These are phyloP conservation scores for Micronisus gabar DNA, from an alignment of 2,113 vertebrate genomes.

Conservation along the genomic window DNA sequence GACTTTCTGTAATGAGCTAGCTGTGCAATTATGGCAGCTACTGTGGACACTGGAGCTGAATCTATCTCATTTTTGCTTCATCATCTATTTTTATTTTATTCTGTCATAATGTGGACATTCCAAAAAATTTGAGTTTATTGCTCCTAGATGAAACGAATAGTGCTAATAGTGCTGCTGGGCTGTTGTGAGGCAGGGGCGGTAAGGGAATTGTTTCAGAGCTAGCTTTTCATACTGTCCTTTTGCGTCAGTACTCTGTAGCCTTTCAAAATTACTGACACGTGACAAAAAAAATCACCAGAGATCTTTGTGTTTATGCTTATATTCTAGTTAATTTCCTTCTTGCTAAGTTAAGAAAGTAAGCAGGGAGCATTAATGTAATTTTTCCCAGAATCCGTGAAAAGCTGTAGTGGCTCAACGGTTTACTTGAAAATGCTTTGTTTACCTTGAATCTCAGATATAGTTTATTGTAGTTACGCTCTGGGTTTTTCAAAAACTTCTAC, in stretches of 20 bases:
- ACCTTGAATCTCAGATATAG: not conserved
- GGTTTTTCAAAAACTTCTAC: too few species aligned
- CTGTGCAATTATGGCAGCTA: slow-evolving; percentile 8
- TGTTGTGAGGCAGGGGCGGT: not conserved
- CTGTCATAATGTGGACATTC: not conserved
- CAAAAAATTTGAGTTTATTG: not conserved
- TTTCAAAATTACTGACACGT: not conserved
- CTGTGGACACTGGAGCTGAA: not conserved
- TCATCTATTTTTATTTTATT: slow-evolving; percentile 27
- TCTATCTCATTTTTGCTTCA: not conserved
- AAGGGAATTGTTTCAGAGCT: not conserved
- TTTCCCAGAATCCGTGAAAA: not conserved
- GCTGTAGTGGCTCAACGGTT: not conserved
- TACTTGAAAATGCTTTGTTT: not conserved
- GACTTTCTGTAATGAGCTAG: not conserved
- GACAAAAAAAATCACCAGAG: not conserved
- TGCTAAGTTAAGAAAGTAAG: not conserved
- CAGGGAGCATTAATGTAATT: not conserved
- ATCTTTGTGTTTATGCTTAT: not conserved
- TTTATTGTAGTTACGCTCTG: not conserved
- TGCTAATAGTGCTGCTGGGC: not conserved
- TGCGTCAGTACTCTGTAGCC: not conserved
- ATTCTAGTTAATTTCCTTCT: not conserved
- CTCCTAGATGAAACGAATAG: not conserved
- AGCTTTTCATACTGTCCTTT: not conserved